Base-by-base conservation (phyloP, 2,888 invertebrate species). In the Agonopterix arenella region DNA sequence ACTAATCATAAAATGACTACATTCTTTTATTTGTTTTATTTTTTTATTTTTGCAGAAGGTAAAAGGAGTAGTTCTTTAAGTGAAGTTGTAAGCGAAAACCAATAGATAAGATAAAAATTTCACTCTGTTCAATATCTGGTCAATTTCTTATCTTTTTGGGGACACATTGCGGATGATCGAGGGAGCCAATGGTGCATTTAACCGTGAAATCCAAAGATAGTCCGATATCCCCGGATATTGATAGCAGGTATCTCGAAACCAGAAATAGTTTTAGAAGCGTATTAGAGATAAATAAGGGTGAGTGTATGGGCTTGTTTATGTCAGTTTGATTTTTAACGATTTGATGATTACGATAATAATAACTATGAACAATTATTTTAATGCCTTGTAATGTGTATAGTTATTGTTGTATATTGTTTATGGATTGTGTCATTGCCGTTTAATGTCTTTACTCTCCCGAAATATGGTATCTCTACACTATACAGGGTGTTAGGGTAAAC, bases 171-270 rank as follows among this genome's bases (percentile, higher is more conserved):
- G 72, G 73, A 77, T 76, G 80, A 80, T 77, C 75, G 76, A 70
- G 68, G 64, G 62, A 77, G 57, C 70, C 79, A 86, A 78, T 81
- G 77, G 78, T 80, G 84, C 88, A 75, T 80, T 75, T 83, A 81
- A 78, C 83, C 85, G 85, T 89, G 84, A 88, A 88, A 85, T 83
- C 76, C 75, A 63, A 65, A 80, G 88, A 88, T 88, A 86, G 70
- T 73, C 59, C 65, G 75, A 75, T 76, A 79, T 77, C 69, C 71
- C 74, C 77, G 75, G 78, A 80, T 80, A 82, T 82, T 80, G 84
- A 86, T 85, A 85, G 76, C 83, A 82, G 78, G 80, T 83, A 83
- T 80, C 70, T 71, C 67, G 57, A 63, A 68, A 68, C 62, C 68
- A 74, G 73, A 77, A 73, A 79, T 82, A 74, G 76, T 76, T 80